Evolutionary conservation across 2,797 vertebrate genomes (phyloP).

Genomic region (Sciurus vulgaris): DNA sequence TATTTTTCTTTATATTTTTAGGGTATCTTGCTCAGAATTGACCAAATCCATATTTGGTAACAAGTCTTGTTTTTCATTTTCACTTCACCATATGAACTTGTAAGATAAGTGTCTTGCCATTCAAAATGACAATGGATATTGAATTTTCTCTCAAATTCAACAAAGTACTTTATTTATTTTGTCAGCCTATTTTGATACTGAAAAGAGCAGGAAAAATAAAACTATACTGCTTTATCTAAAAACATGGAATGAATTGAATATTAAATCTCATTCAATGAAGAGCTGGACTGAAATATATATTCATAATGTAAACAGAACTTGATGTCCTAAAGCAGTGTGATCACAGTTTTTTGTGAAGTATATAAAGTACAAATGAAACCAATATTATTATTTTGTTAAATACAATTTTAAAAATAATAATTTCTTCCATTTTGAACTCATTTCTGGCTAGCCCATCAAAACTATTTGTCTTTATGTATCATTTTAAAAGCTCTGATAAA

Average conservation of each 20-base stretch:
- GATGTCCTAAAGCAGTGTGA: background rate
- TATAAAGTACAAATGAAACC: background rate
- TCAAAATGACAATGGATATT: conserved; percentile 74
- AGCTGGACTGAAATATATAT: background rate
- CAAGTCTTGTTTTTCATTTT: conserved; percentile 30
- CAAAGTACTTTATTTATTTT: conserved; percentile 71
- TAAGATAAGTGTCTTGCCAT: conserved; percentile 79
- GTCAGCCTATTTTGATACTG: conserved; percentile 60
- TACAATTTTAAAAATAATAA: background rate
- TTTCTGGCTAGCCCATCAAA: background rate
- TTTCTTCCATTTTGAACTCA: background rate
- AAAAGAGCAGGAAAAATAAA: conserved; percentile 60
- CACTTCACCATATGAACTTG: conserved; percentile 66
- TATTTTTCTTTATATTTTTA: conserved; percentile 55
- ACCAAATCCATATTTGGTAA: conserved; percentile 54
- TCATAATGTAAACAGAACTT: background rate
- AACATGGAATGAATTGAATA: conserved; percentile 35
- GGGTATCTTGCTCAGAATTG: conserved; percentile 61
- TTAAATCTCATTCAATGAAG: conserved; percentile 38
- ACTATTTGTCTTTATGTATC: background rate
- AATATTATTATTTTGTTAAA: background rate
- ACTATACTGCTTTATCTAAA: conserved; percentile 22
- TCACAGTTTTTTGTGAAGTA: background rate
- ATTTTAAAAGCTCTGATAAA: background rate
- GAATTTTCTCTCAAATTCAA: conserved; percentile 76